Evolutionary conservation across 2,113 vertebrate species (phyloP), one percentile per base, ranked within the genome.

Genomic region (Tympanuchus pallidicinctus): DNA sequence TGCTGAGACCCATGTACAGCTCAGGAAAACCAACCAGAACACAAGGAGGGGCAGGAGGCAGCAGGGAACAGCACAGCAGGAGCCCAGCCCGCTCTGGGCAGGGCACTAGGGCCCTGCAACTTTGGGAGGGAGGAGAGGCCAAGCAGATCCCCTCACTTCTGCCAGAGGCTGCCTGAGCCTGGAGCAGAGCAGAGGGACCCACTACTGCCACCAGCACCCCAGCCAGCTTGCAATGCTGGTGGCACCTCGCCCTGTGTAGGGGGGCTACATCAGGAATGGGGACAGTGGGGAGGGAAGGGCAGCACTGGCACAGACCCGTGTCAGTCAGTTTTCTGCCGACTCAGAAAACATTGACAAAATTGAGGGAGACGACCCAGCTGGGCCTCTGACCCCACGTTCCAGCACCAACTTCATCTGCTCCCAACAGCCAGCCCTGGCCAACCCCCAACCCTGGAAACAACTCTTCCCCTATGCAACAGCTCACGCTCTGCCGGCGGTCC

Each of bases 1-100:
- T 54, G 76, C 76, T 24, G 82, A 95, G 93, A 91, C 86, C 87
- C 91, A 85, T 76, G 94, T 90, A 95, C 93, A 96, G 83, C 88
- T 90, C 90, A 86, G 88, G 83, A 93, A 94, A 94, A 91, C 88
- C 2, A 0, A 94, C 74, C 90, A 91, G 82, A 94, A 94, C 90
- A 95, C 73, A 0, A 87, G 67, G 82, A 90, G 25, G 69, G 75
- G 82, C 48, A 85, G 83, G 82, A 88, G 75, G 78, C 70, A 74
- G 67, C 48, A 88, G 11, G 10, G 64, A 81, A 47, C 5, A 16
- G 84, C 34, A 78, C 72, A 88, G 86, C 42, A 6, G 2, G 66
- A 71, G 92, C 20, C 47, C 56, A 43, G 79, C 48, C 69, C 4
- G 0, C 32, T n/a, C 38, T 1, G 1, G 54, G 36, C 60, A 82